phyloP scores from a whole-genome alignment of 2,888 invertebrate genomes.

The Parnassius smintheus region DNA sequence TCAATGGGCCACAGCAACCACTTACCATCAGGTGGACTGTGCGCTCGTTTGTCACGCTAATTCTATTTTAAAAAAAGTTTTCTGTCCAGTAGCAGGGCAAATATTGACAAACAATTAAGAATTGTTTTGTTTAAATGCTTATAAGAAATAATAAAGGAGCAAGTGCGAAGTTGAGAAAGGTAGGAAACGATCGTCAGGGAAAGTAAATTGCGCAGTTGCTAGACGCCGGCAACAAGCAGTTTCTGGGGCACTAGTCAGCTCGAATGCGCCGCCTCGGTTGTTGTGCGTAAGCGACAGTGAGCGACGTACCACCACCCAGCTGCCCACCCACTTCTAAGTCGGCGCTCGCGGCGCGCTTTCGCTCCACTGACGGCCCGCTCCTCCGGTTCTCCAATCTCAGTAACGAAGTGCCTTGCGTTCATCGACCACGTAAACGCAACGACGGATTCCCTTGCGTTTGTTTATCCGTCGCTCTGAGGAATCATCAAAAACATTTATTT shows the following conservation, averaged over 20 bases:
- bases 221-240: slow-evolving; percentile 32
- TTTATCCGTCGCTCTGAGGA: background rate
- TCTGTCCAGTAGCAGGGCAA: background rate
- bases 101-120: background rate
- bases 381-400: slow-evolving; percentile 14
- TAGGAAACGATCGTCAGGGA: slow-evolving; percentile 51
- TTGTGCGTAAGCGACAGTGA: slow-evolving; percentile 30
- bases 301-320: slow-evolving; percentile 5
- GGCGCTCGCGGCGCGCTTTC: slow-evolving; percentile 32
- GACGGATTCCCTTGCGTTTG: background rate
- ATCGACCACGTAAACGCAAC: slow-evolving; percentile 13
- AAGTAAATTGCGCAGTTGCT: slow-evolving; percentile 56
- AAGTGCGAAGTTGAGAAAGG: slow-evolving; percentile 37
- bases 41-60: too few relatives aligned
- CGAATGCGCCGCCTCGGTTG: slow-evolving; percentile 36
- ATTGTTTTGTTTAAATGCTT: background rate
- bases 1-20: too few relatives aligned
- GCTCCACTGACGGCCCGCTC: slow-evolving; percentile 22
- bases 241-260: slow-evolving; percentile 39
- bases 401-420: slow-evolving; percentile 40
- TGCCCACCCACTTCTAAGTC: slow-evolving; percentile 7
- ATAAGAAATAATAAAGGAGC: slow-evolving; percentile 2
- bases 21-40: too few relatives aligned
- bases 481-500: background rate
- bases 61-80: background rate